Evolutionary conservation across 1,140 invertebrate species (phyloP).

Genomic region (Globodera rostochiensis): DNA sequence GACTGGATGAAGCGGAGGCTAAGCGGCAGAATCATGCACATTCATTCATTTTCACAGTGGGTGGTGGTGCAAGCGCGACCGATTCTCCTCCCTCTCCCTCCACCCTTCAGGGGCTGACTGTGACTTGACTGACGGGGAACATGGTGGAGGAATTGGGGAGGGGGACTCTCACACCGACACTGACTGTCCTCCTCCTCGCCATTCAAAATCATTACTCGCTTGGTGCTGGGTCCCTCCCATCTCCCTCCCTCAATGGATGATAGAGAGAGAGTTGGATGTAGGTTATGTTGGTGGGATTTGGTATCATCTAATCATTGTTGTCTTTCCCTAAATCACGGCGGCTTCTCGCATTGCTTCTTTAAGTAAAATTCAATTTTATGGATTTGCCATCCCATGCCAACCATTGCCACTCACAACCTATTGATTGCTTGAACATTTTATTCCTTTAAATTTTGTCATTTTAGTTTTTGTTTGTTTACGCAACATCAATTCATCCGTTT

Average conservation of each 20-base stretch:
- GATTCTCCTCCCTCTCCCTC: neutral
- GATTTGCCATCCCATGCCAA: neutral
- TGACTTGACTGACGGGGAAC: neutral
- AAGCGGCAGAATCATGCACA: neutral
- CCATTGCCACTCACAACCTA: neutral
- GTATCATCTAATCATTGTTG: neutral
- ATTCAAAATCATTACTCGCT: conserved; percentile 3
- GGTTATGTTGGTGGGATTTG: neutral
- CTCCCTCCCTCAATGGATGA: neutral
- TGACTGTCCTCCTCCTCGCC: neutral
- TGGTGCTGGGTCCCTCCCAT: neutral
- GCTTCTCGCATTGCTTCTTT: too few relatives aligned
- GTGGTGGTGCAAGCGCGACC: neutral
- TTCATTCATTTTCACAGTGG: conserved; percentile 1
- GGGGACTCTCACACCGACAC: neutral
- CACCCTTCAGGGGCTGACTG: neutral
- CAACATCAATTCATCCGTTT: neutral
- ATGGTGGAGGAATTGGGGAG: neutral
- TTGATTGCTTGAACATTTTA: neutral
- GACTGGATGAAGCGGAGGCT: neutral
- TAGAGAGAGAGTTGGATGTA: neutral
- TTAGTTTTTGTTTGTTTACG: neutral
- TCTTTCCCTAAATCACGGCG: neutral
- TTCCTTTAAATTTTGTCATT: neutral
- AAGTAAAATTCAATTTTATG: too few relatives aligned